phyloP scores from a whole-genome alignment of 2,113 vertebrate genomes.

The Engraulis encrasicolus region DNA sequence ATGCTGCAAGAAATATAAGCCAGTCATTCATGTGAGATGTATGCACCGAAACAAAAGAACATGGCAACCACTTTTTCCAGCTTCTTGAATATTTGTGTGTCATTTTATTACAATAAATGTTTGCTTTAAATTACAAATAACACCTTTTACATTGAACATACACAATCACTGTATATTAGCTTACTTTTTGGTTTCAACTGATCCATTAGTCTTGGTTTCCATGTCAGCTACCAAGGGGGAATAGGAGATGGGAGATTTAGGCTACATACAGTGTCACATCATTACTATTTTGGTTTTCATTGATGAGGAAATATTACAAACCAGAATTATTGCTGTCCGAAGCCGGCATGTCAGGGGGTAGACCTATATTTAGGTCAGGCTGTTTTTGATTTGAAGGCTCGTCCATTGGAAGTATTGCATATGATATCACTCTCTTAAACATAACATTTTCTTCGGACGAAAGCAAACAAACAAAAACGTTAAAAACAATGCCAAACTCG shows the following conservation, averaged over 20 bases:
- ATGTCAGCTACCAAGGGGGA: slow-evolving; percentile 70
- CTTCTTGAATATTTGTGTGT: no score
- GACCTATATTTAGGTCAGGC: not conserved
- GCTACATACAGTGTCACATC: no score
- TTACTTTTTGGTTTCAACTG: slow-evolving; percentile 83
- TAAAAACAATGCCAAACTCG: no score
- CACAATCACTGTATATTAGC: slow-evolving; percentile 59
- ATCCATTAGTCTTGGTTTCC: slow-evolving; percentile 85
- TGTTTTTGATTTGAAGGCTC: not conserved
- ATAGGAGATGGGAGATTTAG: no score
- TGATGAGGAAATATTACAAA: not conserved
- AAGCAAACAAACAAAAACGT: no score
- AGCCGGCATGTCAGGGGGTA: not conserved
- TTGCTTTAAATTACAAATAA: no score
- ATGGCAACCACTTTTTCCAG: no score
- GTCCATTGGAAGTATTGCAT: not conserved
- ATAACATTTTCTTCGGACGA: not conserved
- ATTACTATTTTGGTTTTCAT: not conserved
- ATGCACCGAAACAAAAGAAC: no score
- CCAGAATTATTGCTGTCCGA: not conserved
- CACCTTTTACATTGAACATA: no score
- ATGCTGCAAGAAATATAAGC: slow-evolving; percentile 64
- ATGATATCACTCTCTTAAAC: not conserved
- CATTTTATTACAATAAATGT: no score
- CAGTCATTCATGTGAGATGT: not conserved